These are phyloP conservation scores for Drosophila paramelanica DNA, from an alignment of 2,888 invertebrate species.

Conservation along the genomic window DNA sequence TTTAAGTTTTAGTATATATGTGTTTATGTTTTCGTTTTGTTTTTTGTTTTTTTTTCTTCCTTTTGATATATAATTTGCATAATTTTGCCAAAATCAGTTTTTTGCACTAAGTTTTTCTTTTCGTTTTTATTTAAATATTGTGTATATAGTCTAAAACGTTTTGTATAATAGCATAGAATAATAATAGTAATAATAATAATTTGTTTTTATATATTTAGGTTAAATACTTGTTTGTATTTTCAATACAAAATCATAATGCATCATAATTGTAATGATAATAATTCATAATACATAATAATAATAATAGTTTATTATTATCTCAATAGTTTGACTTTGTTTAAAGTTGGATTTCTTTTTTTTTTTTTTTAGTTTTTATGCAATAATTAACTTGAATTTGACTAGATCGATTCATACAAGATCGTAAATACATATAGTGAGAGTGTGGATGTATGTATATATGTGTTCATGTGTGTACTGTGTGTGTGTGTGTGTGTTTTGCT, in stretches of 20 bases:
- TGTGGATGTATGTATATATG: slow-evolving; percentile 26
- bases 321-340: slow-evolving; percentile 73
- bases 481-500: slow-evolving; percentile 40
- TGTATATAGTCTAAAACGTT: slow-evolving; percentile 77
- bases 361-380: slow-evolving; percentile 64
- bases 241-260: slow-evolving; percentile 76
- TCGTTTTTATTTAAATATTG: slow-evolving; percentile 51
- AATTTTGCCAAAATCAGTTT: slow-evolving; percentile 84
- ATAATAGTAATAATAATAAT: slow-evolving; percentile 67
- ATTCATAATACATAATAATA: slow-evolving; percentile 67
- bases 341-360: slow-evolving; percentile 23
- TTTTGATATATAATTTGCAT: slow-evolving; percentile 74
- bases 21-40: slow-evolving; percentile 32
- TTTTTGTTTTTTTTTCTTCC: slow-evolving; percentile 30
- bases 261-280: slow-evolving; percentile 47
- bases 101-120: slow-evolving; percentile 64
- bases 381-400: slow-evolving; percentile 85
- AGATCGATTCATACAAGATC: slow-evolving; percentile 80
- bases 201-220: slow-evolving; percentile 64
- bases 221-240: slow-evolving; percentile 77
- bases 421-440: slow-evolving; percentile 69
- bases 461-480: slow-evolving; percentile 16
- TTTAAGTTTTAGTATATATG: slow-evolving; percentile 57
- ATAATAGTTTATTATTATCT: slow-evolving; percentile 70
- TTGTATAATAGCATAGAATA: slow-evolving; percentile 79